These are phyloP conservation scores for Himalopsyche anomala DNA, from an alignment of 2,888 invertebrate genomes.

Conservation along the genomic window DNA sequence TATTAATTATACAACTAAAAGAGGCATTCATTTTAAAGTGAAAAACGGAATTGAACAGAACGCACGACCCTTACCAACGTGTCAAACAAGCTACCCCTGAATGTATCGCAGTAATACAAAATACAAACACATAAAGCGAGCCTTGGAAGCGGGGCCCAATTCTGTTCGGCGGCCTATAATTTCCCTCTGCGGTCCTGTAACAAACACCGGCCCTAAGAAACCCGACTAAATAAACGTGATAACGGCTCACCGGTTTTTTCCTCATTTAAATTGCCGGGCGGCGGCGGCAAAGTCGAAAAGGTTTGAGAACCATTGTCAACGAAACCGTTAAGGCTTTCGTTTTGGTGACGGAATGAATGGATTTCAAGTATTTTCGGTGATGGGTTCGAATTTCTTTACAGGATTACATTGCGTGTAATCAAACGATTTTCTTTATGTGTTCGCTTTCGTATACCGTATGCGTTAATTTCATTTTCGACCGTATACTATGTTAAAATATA, in stretches of 20 bases:
- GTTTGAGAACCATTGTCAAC: conserved; percentile 40
- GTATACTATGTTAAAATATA: too few relatives aligned
- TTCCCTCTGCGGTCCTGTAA: conserved; percentile 25
- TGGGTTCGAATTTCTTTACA: background rate
- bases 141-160: conserved; percentile 3
- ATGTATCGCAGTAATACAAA: conserved; percentile 17
- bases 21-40: background rate
- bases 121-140: conserved; percentile 34
- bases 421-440: too few relatives aligned
- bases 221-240: conserved; percentile 34
- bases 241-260: conserved; percentile 38
- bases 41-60: background rate
- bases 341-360: conserved; percentile 22
- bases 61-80: background rate
- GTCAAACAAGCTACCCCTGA: background rate
- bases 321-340: background rate
- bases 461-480: too few relatives aligned
- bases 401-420: too few relatives aligned
- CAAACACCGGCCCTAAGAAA: conserved; percentile 36
- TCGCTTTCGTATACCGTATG: too few relatives aligned
- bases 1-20: background rate
- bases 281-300: conserved; percentile 9
- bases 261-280: conserved; percentile 29
- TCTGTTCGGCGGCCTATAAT: conserved; percentile 27
- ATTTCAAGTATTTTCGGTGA: background rate